Evolutionary conservation across 2,888 invertebrate genomes (phyloP), one percentile per base, ranked within the genome.

Genomic region (Drosophila macrospina): DNA sequence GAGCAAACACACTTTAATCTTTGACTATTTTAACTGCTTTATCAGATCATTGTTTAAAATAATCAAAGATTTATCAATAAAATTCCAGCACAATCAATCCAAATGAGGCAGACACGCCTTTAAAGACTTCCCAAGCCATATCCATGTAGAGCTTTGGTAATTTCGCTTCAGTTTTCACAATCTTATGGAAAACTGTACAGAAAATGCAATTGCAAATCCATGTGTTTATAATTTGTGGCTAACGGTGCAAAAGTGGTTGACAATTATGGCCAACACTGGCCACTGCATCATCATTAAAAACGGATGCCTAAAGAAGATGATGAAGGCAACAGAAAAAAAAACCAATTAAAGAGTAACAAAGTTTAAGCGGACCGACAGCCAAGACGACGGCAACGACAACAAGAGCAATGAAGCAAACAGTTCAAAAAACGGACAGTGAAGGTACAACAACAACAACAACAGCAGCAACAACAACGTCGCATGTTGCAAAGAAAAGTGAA

Each of bases 401-500:
- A 69, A 78, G 73, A 74, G 85, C 86, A 86, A 83, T 80, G 80
- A 80, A 86, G 78, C 78, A 76, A 85, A 78, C 82, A 78, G 83
- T 82, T 85, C 78, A 69, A 78, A 78, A 87, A 82, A 87, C 69
- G 84, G 84, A 64, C 86, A 77, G 88, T 84, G 88, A 84, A 88
- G 86, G 83, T 86, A 86, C 80, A 75, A 70, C 70, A 73, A 80
- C 74, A 75, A 56, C 59, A 69, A 47, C 70, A 75, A 57, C 70
- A 70, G 39, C 69, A 60, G 47, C 51, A 48, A 37, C 59, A 72
- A 59, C 66, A 50, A 41, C 76, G 63, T 84, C 80, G 88, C 88
- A 88, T 88, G 88, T 84, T 88, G 87, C 86, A 88, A 86, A 88
- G 85, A 86, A 86, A 86, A 86, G 85, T 86, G 89, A 86, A 86